phyloP scores from a whole-genome alignment of 2,797 vertebrate species.

The Neoniphon sammara region DNA sequence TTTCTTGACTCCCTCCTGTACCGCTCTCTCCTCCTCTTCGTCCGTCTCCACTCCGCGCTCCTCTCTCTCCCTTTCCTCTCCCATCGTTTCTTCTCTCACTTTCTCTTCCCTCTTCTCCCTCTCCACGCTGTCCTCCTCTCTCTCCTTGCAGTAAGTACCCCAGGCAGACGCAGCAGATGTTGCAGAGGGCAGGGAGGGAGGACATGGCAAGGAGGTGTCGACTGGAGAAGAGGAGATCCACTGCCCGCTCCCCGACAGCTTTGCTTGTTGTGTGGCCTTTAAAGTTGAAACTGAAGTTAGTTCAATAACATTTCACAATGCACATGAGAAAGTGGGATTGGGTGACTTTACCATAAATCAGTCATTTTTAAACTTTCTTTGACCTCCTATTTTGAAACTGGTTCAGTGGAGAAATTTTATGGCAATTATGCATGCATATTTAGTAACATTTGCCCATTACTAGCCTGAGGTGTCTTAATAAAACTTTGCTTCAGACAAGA shows the following conservation, averaged over 20 bases:
- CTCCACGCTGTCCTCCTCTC: not conserved
- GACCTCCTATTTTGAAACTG: no score
- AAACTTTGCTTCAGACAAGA: no score
- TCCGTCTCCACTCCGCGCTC: not conserved
- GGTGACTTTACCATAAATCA: no score
- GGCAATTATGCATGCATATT: no score
- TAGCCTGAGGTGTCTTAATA: no score
- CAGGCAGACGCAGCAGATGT: slow-evolving; percentile 88
- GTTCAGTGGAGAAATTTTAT: not conserved
- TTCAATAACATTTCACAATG: not conserved
- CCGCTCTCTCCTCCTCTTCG: slow-evolving; percentile 7
- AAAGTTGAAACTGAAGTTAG: slow-evolving; percentile 13
- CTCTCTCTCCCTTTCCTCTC: not conserved
- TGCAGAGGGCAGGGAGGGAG: slow-evolving; percentile 87
- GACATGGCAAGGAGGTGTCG: slow-evolving; percentile 86
- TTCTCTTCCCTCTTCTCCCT: not conserved
- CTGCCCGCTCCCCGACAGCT: slow-evolving; percentile 68
- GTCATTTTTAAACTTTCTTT: no score
- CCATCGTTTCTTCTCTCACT: not conserved
- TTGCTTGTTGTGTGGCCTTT: slow-evolving; percentile 38
- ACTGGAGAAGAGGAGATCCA: slow-evolving; percentile 77
- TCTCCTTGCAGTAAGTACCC: slow-evolving; percentile 72
- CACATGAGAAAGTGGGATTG: not conserved
- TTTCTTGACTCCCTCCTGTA: not conserved
- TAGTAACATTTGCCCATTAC: no score